These are phyloP conservation scores for Heliornis fulica DNA, from an alignment of 2,113 vertebrate genomes.

Conservation along the genomic window DNA sequence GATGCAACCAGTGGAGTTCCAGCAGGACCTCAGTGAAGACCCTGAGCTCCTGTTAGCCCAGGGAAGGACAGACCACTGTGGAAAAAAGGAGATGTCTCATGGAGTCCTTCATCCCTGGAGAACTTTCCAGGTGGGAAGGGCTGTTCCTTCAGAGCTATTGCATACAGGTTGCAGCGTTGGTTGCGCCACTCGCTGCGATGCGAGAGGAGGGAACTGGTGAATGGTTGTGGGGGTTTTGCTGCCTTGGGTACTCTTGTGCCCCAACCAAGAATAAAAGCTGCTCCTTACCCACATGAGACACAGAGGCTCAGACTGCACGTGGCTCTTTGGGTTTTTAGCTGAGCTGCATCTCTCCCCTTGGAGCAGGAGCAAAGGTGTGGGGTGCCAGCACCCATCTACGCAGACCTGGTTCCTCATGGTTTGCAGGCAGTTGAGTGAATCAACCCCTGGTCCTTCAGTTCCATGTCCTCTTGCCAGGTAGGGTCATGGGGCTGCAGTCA, in stretches of 20 bases:
- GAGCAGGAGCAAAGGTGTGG: neutral
- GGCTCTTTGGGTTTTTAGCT: neutral
- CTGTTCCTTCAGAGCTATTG: neutral
- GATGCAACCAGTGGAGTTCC: neutral
- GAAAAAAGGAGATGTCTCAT: neutral
- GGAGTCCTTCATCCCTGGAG: neutral
- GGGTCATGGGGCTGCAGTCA: neutral
- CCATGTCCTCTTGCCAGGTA: accelerated
- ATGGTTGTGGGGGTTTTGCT: neutral
- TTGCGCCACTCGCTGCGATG: accelerated
- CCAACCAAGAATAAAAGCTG: neutral
- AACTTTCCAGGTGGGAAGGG: neutral
- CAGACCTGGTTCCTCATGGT: neutral
- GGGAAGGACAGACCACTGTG: neutral
- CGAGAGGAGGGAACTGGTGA: neutral
- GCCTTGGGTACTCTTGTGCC: neutral
- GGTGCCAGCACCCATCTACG: accelerated
- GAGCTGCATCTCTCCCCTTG: neutral
- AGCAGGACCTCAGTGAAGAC: neutral
- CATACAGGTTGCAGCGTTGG: neutral
- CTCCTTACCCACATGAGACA: neutral
- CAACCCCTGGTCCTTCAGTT: neutral
- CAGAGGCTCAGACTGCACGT: accelerated
- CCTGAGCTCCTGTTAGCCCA: neutral
- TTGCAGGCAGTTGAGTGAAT: neutral